Evolutionary conservation across 2,797 vertebrate genomes (phyloP).

Genomic region (Crocidura indochinensis): DNA sequence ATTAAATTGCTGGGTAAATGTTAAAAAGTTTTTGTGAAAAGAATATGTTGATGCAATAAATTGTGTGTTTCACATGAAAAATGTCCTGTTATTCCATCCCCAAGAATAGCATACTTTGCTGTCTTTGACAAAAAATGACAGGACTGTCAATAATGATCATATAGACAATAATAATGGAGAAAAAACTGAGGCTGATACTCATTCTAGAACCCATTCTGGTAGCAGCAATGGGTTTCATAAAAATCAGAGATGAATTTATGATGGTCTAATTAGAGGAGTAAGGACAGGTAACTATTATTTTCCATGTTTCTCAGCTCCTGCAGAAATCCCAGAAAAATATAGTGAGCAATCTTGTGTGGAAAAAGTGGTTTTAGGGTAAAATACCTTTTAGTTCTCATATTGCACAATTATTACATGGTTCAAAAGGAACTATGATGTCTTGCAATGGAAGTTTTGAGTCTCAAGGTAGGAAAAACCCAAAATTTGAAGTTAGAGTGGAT

Average conservation of each 20-base stretch:
- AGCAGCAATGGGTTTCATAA: not conserved
- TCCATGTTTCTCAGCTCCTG: not conserved
- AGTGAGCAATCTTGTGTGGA: not conserved
- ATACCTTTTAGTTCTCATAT: not conserved
- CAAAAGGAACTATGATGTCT: slow-evolving; percentile 7
- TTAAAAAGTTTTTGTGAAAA: slow-evolving; percentile 8
- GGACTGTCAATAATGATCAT: not conserved
- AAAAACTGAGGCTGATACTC: not conserved
- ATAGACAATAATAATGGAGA: not conserved
- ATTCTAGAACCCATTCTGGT: not conserved
- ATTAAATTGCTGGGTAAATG: not conserved
- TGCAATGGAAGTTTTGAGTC: not conserved
- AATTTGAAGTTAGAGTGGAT: too few species aligned
- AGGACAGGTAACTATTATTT: not conserved
- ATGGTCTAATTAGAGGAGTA: not conserved
- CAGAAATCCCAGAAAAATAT: slow-evolving; percentile 9
- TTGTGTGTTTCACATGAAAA: not conserved
- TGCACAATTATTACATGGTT: slow-evolving; percentile 12
- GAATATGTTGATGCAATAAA: not conserved
- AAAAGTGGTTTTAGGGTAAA: slow-evolving; percentile 57
- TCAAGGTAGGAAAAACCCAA: not conserved
- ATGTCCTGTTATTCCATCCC: not conserved
- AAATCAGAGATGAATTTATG: not conserved
- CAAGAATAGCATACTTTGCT: not conserved
- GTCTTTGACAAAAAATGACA: not conserved